Percentiles rank a stretch among this genome's conserved stretches.
These are phyloP conservation scores for Brachionus asplanchnoidis DNA, from an alignment of 1,140 invertebrate species.

Conservation along the genomic window DNA sequence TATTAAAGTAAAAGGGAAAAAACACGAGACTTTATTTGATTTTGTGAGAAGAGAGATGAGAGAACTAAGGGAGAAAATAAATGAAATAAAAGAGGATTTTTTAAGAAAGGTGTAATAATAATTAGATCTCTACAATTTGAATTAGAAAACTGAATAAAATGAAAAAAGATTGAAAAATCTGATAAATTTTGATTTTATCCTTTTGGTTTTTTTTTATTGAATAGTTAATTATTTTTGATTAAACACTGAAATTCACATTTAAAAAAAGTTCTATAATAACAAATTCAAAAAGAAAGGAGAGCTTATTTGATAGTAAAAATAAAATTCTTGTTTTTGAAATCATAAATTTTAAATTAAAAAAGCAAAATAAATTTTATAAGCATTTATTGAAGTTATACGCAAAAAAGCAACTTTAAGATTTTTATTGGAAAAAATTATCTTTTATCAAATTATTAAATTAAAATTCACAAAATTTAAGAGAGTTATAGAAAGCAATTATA, in stretches of 20 bases:
- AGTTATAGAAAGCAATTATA: background rate
- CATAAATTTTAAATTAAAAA: background rate
- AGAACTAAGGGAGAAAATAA: background rate
- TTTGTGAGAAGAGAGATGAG: background rate
- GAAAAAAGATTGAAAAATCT: background rate
- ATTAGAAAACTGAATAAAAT: background rate
- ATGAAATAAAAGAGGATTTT: background rate
- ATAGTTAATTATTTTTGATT: background rate
- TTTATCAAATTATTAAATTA: background rate
- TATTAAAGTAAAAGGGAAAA: background rate
- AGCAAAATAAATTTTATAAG: background rate
- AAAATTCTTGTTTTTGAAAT: background rate
- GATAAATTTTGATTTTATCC: background rate
- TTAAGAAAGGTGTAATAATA: background rate
- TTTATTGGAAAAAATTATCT: too few relatives aligned
- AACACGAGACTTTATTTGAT: background rate
- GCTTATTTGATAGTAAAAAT: background rate
- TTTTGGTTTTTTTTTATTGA: background rate
- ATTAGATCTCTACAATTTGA: background rate
- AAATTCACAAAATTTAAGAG: background rate
- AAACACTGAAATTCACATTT: background rate
- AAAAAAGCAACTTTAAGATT: background rate
- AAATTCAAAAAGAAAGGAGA: background rate
- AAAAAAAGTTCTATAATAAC: background rate
- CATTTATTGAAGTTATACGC: background rate